Conservation (phyloP, 23 tunicate genomes). For the Halocynthia roretzi region DNA sequence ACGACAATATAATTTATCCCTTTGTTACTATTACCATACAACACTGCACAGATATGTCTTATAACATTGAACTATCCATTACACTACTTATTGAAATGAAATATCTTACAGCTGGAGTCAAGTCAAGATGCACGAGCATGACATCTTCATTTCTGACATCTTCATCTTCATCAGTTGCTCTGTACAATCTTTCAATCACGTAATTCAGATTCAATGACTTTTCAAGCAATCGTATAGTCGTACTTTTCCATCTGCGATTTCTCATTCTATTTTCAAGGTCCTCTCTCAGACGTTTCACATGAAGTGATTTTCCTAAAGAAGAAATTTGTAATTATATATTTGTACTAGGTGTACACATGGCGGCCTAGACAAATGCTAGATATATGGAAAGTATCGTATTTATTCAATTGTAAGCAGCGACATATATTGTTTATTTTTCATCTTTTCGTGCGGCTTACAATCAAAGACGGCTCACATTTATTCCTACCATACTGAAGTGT, state of each 20-base stretch:
- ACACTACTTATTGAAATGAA: background rate
- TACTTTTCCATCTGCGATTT: constrained; percentile 25
- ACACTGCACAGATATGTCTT: too few relatives aligned
- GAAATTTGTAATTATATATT: background rate
- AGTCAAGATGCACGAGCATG: constrained; percentile 15
- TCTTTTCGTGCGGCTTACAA: too few relatives aligned
- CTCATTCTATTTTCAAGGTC: background rate
- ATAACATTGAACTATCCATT: too few relatives aligned
- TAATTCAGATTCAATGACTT: constrained; percentile 34
- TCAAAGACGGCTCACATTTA: too few relatives aligned
- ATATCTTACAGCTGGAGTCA: constrained; percentile 25
- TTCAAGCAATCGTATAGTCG: constrained; percentile 50
- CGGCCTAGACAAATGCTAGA: too few relatives aligned
- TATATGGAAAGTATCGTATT: too few relatives aligned
- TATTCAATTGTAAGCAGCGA: too few relatives aligned
- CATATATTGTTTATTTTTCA: too few relatives aligned
- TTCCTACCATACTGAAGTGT: too few relatives aligned
- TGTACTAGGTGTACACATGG: background rate
- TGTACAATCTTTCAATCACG: constrained; percentile 25
- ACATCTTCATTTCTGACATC: background rate
- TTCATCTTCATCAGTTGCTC: background rate
- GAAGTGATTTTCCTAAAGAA: constrained; percentile 47
- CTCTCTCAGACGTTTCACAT: constrained; percentile 23
- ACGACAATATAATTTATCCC: too few relatives aligned
- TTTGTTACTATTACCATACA: too few relatives aligned